These are phyloP conservation scores for Muntiacus muntjak DNA, from an alignment of 2,113 vertebrate genomes.

Conservation along the genomic window DNA sequence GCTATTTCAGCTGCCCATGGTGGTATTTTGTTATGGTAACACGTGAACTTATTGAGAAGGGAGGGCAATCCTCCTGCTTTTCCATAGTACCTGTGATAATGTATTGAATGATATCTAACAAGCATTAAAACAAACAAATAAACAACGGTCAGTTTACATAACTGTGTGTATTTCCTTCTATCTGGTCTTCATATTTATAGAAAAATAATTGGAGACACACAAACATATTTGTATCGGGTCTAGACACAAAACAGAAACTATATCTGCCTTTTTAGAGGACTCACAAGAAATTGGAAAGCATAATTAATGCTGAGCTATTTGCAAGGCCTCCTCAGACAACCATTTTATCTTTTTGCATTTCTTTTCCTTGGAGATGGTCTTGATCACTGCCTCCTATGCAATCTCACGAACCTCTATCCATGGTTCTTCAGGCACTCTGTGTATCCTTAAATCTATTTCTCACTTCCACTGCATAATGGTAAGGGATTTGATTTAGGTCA, in stretches of 20 bases:
- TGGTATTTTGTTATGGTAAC: background rate
- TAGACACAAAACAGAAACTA: background rate
- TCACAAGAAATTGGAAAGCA: background rate
- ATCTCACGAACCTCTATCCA: background rate
- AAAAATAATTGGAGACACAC: background rate
- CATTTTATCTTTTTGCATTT: background rate
- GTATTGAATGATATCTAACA: background rate
- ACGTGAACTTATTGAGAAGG: background rate
- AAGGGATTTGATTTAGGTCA: background rate
- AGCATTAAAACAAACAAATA: background rate
- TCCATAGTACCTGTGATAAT: background rate
- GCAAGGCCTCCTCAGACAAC: background rate
- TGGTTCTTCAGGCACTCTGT: background rate
- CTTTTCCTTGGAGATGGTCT: background rate
- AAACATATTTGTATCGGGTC: background rate
- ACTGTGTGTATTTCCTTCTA: background rate
- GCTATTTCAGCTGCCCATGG: background rate
- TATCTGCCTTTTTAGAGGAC: background rate
- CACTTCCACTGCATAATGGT: background rate
- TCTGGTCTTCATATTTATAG: background rate
- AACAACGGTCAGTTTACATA: background rate
- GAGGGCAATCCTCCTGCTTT: background rate
- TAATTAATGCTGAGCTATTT: background rate
- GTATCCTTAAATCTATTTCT: background rate
- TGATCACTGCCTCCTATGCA: background rate